Evolutionary conservation across 2,888 invertebrate genomes (phyloP).

Genomic region (Galerucella nymphaeae): DNA sequence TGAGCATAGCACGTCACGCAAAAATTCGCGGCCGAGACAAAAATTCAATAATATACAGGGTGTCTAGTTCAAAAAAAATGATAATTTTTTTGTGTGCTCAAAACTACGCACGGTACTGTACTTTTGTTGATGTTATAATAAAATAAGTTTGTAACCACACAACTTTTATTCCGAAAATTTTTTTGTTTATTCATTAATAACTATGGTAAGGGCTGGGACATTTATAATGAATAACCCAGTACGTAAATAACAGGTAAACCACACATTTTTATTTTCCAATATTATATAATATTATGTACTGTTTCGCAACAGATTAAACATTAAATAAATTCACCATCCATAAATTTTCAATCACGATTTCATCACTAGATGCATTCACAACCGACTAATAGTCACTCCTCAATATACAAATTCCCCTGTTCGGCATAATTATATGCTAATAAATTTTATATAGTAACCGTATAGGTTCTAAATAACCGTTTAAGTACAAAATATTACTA

Average conservation of each 20-base stretch:
- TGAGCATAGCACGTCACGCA: too few species aligned
- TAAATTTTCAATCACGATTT: conserved; percentile 27
- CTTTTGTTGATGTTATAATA: too few species aligned
- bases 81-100: too few species aligned
- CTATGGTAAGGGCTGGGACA: too few species aligned
- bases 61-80: too few species aligned
- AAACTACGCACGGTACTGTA: too few species aligned
- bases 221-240: too few species aligned
- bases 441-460: conserved; percentile 19
- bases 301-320: conserved; percentile 9
- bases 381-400: conserved; percentile 24
- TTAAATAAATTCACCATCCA: conserved; percentile 20
- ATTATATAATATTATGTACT: background rate
- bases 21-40: too few species aligned
- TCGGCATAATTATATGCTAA: conserved; percentile 30
- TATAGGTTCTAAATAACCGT: conserved; percentile 21
- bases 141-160: too few species aligned
- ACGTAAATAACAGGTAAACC: background rate
- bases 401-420: conserved; percentile 24
- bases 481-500: conserved; percentile 12
- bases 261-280: background rate
- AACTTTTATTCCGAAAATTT: too few species aligned
- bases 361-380: conserved; percentile 24
- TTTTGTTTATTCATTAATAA: too few species aligned
- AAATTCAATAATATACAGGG: too few species aligned